phyloP scores from a whole-genome alignment of 2,888 invertebrate genomes.

The Macrophya alboannulata region DNA sequence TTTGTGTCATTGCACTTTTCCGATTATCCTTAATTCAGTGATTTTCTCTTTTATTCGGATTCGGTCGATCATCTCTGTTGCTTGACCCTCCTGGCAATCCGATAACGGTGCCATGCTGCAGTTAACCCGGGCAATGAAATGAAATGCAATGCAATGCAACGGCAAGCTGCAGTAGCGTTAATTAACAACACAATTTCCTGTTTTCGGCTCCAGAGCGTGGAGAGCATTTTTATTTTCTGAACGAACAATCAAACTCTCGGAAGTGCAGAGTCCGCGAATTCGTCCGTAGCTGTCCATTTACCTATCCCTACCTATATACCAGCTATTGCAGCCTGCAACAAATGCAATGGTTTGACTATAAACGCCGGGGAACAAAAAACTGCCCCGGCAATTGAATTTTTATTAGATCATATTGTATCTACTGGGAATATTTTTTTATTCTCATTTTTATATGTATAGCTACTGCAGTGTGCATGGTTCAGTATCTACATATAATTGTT shows the following conservation, averaged over 20 bases:
- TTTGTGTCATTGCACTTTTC: background rate
- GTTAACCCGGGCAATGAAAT: background rate
- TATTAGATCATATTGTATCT: background rate
- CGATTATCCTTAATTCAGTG: background rate
- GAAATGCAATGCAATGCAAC: slow-evolving; percentile 16
- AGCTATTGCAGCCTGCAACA: background rate
- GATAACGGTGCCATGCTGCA: slow-evolving; percentile 7
- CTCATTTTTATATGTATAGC: background rate
- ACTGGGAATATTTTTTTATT: background rate
- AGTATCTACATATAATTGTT: no score
- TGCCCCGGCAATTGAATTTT: background rate
- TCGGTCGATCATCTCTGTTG: background rate
- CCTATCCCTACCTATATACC: background rate
- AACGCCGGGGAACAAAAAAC: background rate
- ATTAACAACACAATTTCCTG: slow-evolving; percentile 52
- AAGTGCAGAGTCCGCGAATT: slow-evolving; percentile 11
- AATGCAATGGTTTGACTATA: background rate
- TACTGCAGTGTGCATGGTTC: background rate
- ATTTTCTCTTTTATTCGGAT: slow-evolving; percentile 3
- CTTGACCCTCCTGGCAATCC: background rate
- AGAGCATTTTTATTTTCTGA: slow-evolving; percentile 31
- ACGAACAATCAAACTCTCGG: slow-evolving; percentile 43
- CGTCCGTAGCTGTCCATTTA: background rate
- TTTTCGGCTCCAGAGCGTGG: slow-evolving; percentile 23
- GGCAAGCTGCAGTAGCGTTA: slow-evolving; percentile 33